A percentile compares a stretch with the other conserved stretches of the same genome.
phyloP scores from a whole-genome alignment of 2,797 vertebrate species.

The Tauraco hartlaubi region DNA sequence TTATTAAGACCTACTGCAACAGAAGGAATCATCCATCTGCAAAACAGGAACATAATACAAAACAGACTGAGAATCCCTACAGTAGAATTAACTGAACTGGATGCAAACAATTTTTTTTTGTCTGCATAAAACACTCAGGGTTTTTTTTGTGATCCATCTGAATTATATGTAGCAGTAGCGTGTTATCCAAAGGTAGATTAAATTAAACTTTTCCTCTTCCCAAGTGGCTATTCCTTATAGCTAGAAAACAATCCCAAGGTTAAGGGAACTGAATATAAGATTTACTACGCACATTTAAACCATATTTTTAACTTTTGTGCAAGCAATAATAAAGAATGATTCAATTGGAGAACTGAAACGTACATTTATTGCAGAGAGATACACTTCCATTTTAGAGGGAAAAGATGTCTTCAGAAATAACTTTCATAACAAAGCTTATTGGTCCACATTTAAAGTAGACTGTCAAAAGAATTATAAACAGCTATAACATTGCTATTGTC shows the following conservation, averaged over 20 bases:
- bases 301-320: neutral
- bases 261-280: constrained; percentile 22
- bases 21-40: neutral
- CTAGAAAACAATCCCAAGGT: constrained; percentile 8
- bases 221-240: neutral
- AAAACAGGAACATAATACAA: neutral
- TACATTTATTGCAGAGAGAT: neutral
- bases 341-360: neutral
- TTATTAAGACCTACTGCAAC: neutral
- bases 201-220: constrained; percentile 2
- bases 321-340: neutral
- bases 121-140: neutral
- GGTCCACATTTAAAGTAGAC: neutral
- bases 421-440: neutral
- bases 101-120: neutral
- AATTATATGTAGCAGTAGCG: neutral
- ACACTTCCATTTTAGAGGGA: neutral
- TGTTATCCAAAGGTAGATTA: constrained; percentile 15
- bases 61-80: neutral
- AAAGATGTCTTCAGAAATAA: neutral
- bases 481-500: neutral
- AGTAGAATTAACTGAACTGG: neutral
- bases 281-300: constrained; percentile 7
- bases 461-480: constrained; percentile 5
- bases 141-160: neutral